phyloP scores from a whole-genome alignment of 1,140 invertebrate species.

The Hormaphis cornu region DNA sequence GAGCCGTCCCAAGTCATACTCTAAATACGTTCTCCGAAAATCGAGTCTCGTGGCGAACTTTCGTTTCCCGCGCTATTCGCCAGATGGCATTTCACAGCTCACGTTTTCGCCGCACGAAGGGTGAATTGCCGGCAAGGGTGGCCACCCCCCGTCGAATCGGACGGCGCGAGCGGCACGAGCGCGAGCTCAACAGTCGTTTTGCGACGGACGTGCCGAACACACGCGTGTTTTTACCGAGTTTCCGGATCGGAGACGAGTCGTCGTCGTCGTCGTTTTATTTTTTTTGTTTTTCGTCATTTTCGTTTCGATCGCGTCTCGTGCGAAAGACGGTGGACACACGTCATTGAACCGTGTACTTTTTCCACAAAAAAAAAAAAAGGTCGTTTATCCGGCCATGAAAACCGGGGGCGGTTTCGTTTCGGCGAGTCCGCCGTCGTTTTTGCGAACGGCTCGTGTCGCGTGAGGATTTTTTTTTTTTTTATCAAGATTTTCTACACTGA shows the following conservation, averaged over 20 bases:
- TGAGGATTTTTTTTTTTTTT: too few species aligned
- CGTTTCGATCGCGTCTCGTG: too few species aligned
- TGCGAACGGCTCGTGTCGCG: too few species aligned
- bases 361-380: too few species aligned
- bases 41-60: not conserved
- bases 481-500: too few species aligned
- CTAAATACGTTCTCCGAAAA: too few species aligned
- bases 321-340: too few species aligned
- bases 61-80: not conserved
- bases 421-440: too few species aligned
- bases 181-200: slow-evolving; percentile 28
- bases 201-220: slow-evolving; percentile 4
- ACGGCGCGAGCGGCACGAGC: not conserved
- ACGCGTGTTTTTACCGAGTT: not conserved
- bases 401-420: too few species aligned
- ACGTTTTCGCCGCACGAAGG: not conserved
- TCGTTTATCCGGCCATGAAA: too few species aligned
- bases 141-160: slow-evolving; percentile 2
- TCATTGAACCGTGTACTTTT: too few species aligned
- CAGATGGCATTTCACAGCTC: slow-evolving; percentile 14
- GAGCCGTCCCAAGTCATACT: too few species aligned
- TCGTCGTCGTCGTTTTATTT: not conserved
- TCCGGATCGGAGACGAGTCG: not conserved
- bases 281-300: not conserved
- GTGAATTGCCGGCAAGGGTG: not conserved